Evolutionary conservation across 2,797 vertebrate species (phyloP).

Genomic region (Danio tinwini): DNA sequence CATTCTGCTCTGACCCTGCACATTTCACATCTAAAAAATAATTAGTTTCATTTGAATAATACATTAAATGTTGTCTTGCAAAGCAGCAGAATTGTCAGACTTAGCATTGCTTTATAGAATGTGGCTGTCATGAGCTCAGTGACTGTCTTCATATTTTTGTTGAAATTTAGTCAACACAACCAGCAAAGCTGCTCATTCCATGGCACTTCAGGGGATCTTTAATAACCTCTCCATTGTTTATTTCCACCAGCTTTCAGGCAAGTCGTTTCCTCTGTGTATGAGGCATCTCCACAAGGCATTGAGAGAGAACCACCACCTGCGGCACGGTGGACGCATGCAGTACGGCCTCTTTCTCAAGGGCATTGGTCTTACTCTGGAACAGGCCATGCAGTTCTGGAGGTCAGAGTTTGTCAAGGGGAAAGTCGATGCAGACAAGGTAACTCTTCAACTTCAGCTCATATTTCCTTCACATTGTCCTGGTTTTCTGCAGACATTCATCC

Average conservation of each 20-base stretch:
- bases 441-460: neutral
- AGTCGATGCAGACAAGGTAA: conserved; percentile 95
- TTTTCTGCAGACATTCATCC: neutral
- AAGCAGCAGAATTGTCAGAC: too few species aligned
- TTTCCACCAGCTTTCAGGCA: conserved; percentile 83
- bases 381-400: conserved; percentile 97
- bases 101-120: too few species aligned
- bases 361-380: conserved; percentile 93
- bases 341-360: conserved; percentile 97
- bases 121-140: too few species aligned
- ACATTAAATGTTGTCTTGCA: too few species aligned
- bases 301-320: conserved; percentile 92
- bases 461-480: conserved; percentile 7
- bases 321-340: conserved; percentile 96
- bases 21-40: too few species aligned
- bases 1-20: too few species aligned
- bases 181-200: too few species aligned
- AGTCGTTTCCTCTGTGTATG: conserved; percentile 96
- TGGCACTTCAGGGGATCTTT: too few species aligned
- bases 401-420: conserved; percentile 92
- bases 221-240: neutral
- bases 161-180: too few species aligned
- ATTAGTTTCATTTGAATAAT: too few species aligned
- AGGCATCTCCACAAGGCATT: conserved; percentile 90
- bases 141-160: too few species aligned